phyloP scores from a whole-genome alignment of 2,113 vertebrate genomes.

The Eolophus roseicapilla region DNA sequence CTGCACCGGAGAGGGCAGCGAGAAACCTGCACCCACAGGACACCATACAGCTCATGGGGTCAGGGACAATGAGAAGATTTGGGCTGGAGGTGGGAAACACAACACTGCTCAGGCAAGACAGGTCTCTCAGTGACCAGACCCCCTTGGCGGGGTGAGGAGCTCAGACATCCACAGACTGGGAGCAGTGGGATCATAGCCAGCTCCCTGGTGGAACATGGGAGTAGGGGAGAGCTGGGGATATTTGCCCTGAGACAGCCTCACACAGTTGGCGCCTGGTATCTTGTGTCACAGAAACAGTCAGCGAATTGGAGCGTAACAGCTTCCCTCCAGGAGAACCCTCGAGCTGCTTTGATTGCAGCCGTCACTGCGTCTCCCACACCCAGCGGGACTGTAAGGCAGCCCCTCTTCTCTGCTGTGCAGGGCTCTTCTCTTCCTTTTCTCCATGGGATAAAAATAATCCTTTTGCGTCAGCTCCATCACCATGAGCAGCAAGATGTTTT shows the following conservation, averaged over 20 bases:
- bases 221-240: not conserved
- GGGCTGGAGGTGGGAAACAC: not conserved
- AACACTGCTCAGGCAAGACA: not conserved
- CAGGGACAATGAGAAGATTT: not conserved
- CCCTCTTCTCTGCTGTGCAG: not conserved
- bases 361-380: not conserved
- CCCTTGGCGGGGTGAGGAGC: rapidly evolving
- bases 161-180: rapidly evolving
- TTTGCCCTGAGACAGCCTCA: not conserved
- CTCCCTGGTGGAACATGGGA: not conserved
- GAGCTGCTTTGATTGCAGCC: not conserved
- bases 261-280: not conserved
- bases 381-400: not conserved
- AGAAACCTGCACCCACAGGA: not conserved
- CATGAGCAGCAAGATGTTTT: not conserved
- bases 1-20: rapidly evolving
- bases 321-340: not conserved
- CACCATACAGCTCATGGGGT: not conserved
- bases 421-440: not conserved
- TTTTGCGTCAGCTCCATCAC: conserved; percentile 47
- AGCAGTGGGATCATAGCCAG: not conserved
- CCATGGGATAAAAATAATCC: conserved; percentile 49
- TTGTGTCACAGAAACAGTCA: not conserved
- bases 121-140: not conserved
- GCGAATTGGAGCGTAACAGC: not conserved